Conservation (phyloP, 1,140 invertebrate species). For the Zaprionus camerounensis region DNA sequence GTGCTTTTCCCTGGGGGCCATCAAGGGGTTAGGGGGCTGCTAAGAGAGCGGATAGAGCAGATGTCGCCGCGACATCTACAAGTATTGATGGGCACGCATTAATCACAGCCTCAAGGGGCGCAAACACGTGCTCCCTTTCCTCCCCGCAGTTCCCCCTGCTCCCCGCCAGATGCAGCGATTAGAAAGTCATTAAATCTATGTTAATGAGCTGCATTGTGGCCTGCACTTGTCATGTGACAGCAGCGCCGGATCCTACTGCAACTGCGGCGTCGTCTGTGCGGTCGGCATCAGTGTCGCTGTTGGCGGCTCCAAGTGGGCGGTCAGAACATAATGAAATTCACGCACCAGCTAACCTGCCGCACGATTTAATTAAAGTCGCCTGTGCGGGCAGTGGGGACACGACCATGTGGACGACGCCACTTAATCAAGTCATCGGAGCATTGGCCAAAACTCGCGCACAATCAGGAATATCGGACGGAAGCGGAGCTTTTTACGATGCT, state of each 20-base stretch:
- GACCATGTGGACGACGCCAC: conserved; percentile 54
- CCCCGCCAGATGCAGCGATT: conserved; percentile 60
- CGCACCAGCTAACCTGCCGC: conserved; percentile 44
- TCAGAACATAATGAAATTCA: conserved; percentile 50
- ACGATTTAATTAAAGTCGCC: conserved; percentile 67
- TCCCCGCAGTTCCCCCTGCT: neutral
- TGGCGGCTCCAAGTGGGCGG: conserved; percentile 36
- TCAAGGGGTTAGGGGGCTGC: conserved; percentile 63
- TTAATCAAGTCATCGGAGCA: conserved; percentile 71
- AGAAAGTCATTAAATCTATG: conserved; percentile 83
- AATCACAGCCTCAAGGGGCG: conserved; percentile 53
- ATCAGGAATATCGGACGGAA: conserved; percentile 47
- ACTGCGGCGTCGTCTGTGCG: neutral
- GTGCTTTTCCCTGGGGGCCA: conserved; percentile 46
- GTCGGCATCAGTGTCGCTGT: neutral
- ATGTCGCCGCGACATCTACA: conserved; percentile 41
- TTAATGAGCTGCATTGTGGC: conserved; percentile 65
- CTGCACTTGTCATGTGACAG: conserved; percentile 64
- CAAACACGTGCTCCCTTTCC: conserved; percentile 63
- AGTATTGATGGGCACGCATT: conserved; percentile 69
- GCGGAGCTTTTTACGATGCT: conserved; percentile 54
- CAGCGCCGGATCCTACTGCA: conserved; percentile 38
- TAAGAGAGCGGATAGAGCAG: conserved; percentile 31
- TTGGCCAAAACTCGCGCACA: conserved; percentile 64
- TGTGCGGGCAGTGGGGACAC: conserved; percentile 7